These are phyloP conservation scores for Eptatretus burgeri DNA, from an alignment of 2,113 vertebrate species.

Conservation along the genomic window DNA sequence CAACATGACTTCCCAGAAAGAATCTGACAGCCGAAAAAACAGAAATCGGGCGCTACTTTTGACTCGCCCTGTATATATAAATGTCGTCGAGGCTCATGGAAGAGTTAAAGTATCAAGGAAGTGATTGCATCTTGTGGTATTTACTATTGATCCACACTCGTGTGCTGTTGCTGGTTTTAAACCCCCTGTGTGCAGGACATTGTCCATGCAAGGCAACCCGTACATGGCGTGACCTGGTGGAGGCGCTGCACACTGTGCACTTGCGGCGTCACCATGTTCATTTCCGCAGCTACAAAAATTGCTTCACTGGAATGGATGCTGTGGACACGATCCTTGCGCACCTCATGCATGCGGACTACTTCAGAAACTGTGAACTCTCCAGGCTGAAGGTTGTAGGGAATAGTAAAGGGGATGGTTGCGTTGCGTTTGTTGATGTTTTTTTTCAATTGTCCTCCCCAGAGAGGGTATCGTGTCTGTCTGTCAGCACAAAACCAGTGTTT, in stretches of 20 bases:
- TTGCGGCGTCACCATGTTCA: constrained; percentile 24
- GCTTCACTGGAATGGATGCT: constrained; percentile 33
- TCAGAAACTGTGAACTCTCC: constrained; percentile 34
- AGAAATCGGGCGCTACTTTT: no score
- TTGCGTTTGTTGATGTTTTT: neutral
- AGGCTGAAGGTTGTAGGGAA: constrained; percentile 31
- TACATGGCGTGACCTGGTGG: constrained; percentile 40
- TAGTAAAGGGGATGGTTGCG: constrained; percentile 21
- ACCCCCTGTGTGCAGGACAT: neutral
- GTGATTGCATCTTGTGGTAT: no score
- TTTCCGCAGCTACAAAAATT: constrained; percentile 23
- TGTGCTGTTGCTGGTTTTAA: no score
- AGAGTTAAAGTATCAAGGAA: no score
- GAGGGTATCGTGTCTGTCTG: neutral
- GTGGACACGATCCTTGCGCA: constrained; percentile 39
- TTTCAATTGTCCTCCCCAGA: neutral
- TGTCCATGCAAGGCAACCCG: constrained; percentile 31
- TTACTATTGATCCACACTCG: no score
- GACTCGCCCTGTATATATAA: no score
- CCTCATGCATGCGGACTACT: constrained; percentile 38
- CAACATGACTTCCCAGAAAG: no score
- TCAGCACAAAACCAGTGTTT: neutral
- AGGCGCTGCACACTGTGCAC: constrained; percentile 29
- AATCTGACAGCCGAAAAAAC: no score
- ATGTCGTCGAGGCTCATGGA: no score